Base-by-base conservation (phyloP, 2,888 invertebrate genomes). In the Stegophylla sp. region DNA sequence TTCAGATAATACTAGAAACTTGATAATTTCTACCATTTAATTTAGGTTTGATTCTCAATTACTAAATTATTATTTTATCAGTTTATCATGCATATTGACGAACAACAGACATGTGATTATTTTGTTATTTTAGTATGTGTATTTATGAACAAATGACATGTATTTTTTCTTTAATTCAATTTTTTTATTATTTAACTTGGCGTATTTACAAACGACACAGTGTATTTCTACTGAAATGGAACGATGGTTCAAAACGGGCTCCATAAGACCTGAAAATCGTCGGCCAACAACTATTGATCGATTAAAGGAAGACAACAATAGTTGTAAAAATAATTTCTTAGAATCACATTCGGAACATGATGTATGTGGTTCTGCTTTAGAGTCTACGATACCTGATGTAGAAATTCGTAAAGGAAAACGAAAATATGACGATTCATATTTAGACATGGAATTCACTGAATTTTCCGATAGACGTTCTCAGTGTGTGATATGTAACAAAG, bases 391-490 rank as follows among this genome's bases (percentile, higher is more conserved):
- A 26, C 41, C 64, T 48, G 67, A 67, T 64, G 63, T 64, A 41
- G 63, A 64, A 17, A 17, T 20, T 41, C 63, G n/a, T 2, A 64
- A 64, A 64, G 67, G 26, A 26, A 67, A 67, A 67, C 43, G 74
- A 74, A 74, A 74, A 74, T 74, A 74, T 45, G 5, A 17, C 45
- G 74, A 74, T 61, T 48, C 45, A 61, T 74, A 74, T 61, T 74
- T 74, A 41, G 74, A 74, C 41, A 61, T 61, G 4, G 63, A 63
- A 61, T 74, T 73, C 51, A 71, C 71, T 51, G 17, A 51, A 26
- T 48, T 28, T 17, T 17, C 43, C 0, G 69, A 77, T 67, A 71
- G 67, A 61, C 79, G 71, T 66, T 61, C 79, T 43, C 79, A 79
- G 43, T 79, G 59, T 69, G 79, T 71, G 15, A 34, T 34, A 34